Evolutionary conservation across 1,140 invertebrate species (phyloP), one percentile per base, ranked within the genome.

Genomic region (Aphaenogaster floridana): DNA sequence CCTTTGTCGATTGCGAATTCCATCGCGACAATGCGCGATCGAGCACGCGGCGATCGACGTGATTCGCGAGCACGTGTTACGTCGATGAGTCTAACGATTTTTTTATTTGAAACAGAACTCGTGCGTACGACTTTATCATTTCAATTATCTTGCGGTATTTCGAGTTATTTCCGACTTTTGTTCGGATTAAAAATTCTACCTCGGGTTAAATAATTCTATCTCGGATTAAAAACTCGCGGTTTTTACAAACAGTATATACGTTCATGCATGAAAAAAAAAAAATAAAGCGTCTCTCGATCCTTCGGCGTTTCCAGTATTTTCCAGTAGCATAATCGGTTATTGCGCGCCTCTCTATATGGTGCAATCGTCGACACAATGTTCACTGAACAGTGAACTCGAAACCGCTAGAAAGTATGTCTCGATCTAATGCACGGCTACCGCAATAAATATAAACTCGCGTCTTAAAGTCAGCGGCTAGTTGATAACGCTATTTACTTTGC

Each of bases 1-100:
- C 85, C 78, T 89, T 90, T 86, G 84, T 64, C 45, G 42, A 39
- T n/a, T 21, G 36, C 48, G 13, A 76, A 84, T 84, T 76, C 57
- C 54, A 21, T 34, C 13, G 28, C 7, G 45, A n/a, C 80, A 13
- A 81, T 48, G 17, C 34, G 45, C 15, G 48, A 54, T 54, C 15
- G 21, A 52, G 45, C 52, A 39, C 52, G 64, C 28, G 52, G 3
- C 17, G 36, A 50, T 21, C 39, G 36, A 11, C 42, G 80, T 45
- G 68, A 34, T n/a, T 71, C 28, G 50, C 69, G 15, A 74, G n/a
- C 28, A 69, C 48, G 52, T 71, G 72, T 8, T 45, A 17, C 69
- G 34, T 34, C 0, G 0, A 34, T 21, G n/a, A 0, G 13, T 78
- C 48, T 64, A 45, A 3, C 15, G 2, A 42, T 34, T 34, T 17